Base-by-base conservation (phyloP, 1,140 invertebrate species). In the Heliconius nattereri region DNA sequence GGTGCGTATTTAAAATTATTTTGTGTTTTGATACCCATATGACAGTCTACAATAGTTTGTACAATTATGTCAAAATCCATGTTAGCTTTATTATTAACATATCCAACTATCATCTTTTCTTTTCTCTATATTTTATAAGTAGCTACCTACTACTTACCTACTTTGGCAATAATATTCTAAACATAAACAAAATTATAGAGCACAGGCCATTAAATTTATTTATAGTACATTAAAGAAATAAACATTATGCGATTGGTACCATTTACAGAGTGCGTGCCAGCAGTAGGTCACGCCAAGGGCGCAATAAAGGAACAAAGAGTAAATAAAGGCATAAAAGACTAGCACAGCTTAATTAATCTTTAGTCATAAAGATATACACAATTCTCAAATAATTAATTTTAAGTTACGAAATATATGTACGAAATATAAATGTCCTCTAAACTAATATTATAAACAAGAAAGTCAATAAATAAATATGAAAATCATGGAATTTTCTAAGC, bases 241-340 rank as follows among this genome's bases (percentile, higher is more conserved):
- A 66, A 66, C 60, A 66, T 66, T 66, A 29, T 66, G 11, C 54
- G 54, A 60, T 60, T 60, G 8, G 54, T 66, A 26, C 23, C 60
- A 29, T 8, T 66, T 66, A 66, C 60, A 66, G 60, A 3, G 26
- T 66, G 60, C 60, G 60, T 66, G 60, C 60, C 9, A 66, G 26
- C 60, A 66, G 60, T 66, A 66, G 60, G 60, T 66, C 60, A 66
- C 60, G 60, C 60, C 60, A 66, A 66, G 60, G 60, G 60, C 60
- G 60, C 60, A 66, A 66, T 66, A 66, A 66, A 66, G 13, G 60
- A 66, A 66, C 60, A 66, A 66, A 66, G 60, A 66, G 60, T 29
- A 66, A 66, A 66, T 66, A 66, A 66, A 66, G 13, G n/a, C 60
- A 66, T 66, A 66, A 66, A 66, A 13, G 23, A 66, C 29, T 29